phyloP scores from a whole-genome alignment of 2,113 vertebrate genomes.

The Dasyurus viverrinus region DNA sequence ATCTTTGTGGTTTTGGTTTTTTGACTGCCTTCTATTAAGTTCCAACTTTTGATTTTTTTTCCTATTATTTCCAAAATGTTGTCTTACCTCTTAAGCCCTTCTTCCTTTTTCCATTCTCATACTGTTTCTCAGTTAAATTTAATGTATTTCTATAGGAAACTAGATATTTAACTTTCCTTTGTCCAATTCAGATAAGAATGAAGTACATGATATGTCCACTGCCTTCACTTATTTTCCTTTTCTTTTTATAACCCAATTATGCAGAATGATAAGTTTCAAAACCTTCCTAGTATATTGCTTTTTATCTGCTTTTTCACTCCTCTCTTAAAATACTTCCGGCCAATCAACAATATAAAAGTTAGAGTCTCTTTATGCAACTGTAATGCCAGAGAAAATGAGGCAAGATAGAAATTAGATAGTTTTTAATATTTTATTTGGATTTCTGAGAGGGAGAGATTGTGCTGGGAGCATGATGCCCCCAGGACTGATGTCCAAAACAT shows the following conservation, averaged over 20 bases:
- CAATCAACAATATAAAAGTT: background rate
- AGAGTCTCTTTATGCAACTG: background rate
- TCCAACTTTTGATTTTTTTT: background rate
- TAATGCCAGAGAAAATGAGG: too few species aligned
- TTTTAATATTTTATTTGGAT: too few species aligned
- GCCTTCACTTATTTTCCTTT: background rate
- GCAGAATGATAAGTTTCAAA: background rate
- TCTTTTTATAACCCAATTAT: background rate
- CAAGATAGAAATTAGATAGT: too few species aligned
- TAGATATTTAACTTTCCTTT: background rate
- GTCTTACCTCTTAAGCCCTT: background rate
- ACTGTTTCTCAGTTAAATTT: background rate
- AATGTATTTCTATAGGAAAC: background rate
- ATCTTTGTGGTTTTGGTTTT: background rate
- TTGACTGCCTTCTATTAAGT: background rate
- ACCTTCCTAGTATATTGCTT: background rate
- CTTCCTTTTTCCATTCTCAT: background rate
- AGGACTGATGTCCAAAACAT: too few species aligned
- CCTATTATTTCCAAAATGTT: background rate
- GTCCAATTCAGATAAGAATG: background rate
- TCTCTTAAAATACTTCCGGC: background rate
- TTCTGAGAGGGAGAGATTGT: too few species aligned
- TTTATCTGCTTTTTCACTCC: background rate
- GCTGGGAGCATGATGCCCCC: too few species aligned
- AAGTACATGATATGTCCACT: background rate